Percentiles rank a stretch among this genome's conserved stretches.
These are phyloP conservation scores for Ranitomeya variabilis DNA, from an alignment of 2,113 vertebrate species.

Conservation along the genomic window DNA sequence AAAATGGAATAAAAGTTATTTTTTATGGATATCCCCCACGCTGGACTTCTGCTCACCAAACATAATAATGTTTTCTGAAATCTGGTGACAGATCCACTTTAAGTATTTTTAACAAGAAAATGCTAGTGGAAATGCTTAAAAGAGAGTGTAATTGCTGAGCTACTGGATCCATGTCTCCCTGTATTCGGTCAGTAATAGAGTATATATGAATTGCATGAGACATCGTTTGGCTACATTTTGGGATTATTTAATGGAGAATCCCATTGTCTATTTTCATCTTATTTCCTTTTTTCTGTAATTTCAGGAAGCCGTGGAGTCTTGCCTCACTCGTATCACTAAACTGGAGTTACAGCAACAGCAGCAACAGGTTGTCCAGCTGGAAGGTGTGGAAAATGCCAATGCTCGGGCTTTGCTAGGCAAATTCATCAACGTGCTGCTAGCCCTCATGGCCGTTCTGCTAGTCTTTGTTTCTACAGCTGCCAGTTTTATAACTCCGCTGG, in stretches of 20 bases:
- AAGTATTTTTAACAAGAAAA: no score
- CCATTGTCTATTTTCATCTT: neutral
- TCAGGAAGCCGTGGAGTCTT: conserved; percentile 96
- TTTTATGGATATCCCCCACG: no score
- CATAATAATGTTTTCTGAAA: no score
- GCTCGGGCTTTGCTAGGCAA: conserved; percentile 94
- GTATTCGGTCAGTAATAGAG: neutral
- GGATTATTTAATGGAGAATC: neutral
- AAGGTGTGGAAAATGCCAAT: conserved; percentile 96
- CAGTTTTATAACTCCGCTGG: conserved; percentile 97
- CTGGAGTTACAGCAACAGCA: conserved; percentile 98
- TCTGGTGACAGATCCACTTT: no score
- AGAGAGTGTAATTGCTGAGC: no score
- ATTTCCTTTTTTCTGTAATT: neutral
- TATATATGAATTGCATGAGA: neutral
- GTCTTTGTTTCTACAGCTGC: conserved; percentile 97
- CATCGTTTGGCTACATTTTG: neutral
- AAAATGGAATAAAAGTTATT: no score
- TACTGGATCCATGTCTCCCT: no score
- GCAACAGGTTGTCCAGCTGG: conserved; percentile 97
- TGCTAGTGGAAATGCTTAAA: no score
- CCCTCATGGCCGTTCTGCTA: conserved; percentile 96
- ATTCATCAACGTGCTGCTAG: conserved; percentile 97
- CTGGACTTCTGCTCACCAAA: no score
- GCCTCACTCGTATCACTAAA: conserved; percentile 94